Percentiles rank a stretch among this genome's conserved stretches.
Evolutionary conservation across 1,140 invertebrate species (phyloP).

Genomic region (Micrasema longulum): DNA sequence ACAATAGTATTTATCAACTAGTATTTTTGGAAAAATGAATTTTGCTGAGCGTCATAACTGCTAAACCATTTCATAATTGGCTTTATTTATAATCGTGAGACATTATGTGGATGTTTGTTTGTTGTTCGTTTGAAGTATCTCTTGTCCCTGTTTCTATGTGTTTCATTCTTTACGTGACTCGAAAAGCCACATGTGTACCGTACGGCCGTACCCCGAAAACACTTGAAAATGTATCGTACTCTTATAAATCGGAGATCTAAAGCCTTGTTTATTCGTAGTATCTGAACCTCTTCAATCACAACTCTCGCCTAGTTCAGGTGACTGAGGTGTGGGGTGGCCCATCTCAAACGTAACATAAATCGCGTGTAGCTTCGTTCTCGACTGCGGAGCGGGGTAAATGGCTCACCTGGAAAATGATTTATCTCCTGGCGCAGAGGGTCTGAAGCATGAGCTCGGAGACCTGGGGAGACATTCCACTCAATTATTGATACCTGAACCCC

Average conservation of each 20-base stretch:
- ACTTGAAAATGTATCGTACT: conserved; percentile 7
- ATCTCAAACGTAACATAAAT: conserved; percentile 41
- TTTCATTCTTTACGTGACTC: no score
- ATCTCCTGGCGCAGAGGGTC: conserved; percentile 3
- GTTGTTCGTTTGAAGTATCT: no score
- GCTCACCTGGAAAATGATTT: conserved; percentile 40
- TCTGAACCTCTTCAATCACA: conserved; percentile 4
- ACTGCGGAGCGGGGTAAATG: conserved; percentile 18
- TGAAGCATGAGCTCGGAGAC: conserved; percentile 1
- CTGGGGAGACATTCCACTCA: conserved; percentile 9
- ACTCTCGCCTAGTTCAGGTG: conserved; percentile 9
- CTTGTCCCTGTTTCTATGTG: no score
- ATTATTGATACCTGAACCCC: conserved; percentile 13
- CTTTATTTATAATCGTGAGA: no score
- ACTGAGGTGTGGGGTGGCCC: background rate
- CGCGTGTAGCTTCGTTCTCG: background rate
- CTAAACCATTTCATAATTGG: no score
- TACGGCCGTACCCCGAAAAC: background rate
- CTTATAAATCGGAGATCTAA: conserved; percentile 11
- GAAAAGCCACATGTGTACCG: no score
- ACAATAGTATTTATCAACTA: no score
- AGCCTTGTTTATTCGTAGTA: conserved; percentile 22
- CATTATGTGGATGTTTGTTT: no score
- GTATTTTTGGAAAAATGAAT: no score
- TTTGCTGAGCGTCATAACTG: no score